Percentiles rank a stretch among this genome's conserved stretches.
Evolutionary conservation across 2,797 vertebrate genomes (phyloP).

Genomic region (Danio tinwini): DNA sequence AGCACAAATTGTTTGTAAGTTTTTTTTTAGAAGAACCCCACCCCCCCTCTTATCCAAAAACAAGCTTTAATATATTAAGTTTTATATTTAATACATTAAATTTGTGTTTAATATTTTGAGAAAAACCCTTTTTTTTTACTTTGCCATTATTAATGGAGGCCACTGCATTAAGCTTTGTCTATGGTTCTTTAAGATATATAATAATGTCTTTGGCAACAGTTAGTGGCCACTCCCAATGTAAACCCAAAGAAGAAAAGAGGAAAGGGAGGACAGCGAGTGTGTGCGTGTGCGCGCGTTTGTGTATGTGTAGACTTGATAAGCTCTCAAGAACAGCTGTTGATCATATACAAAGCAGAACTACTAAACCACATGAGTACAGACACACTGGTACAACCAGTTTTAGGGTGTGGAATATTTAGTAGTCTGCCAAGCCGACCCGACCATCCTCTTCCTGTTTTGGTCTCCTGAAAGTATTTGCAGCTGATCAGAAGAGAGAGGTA

Average conservation of each 20-base stretch:
- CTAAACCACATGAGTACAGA: slow-evolving; percentile 23
- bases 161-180: no score
- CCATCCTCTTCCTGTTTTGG: slow-evolving; percentile 48
- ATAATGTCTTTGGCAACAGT: slow-evolving; percentile 9
- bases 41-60: no score
- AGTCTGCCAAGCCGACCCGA: slow-evolving; percentile 32
- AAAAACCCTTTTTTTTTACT: no score
- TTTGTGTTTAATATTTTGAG: no score
- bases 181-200: slow-evolving; percentile 12
- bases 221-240: slow-evolving; percentile 42
- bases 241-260: slow-evolving; percentile 40
- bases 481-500: slow-evolving; percentile 44
- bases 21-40: no score
- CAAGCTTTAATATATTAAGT: no score
- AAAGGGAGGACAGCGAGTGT: slow-evolving; percentile 17
- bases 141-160: no score
- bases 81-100: no score
- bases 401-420: neutral
- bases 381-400: slow-evolving; percentile 53
- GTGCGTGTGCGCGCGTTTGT: neutral
- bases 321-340: slow-evolving; percentile 26
- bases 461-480: slow-evolving; percentile 12
- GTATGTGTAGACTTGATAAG: slow-evolving; percentile 42
- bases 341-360: slow-evolving; percentile 29
- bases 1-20: no score